Base-by-base conservation (phyloP, 2,113 vertebrate genomes). In the Gymnogyps californianus region DNA sequence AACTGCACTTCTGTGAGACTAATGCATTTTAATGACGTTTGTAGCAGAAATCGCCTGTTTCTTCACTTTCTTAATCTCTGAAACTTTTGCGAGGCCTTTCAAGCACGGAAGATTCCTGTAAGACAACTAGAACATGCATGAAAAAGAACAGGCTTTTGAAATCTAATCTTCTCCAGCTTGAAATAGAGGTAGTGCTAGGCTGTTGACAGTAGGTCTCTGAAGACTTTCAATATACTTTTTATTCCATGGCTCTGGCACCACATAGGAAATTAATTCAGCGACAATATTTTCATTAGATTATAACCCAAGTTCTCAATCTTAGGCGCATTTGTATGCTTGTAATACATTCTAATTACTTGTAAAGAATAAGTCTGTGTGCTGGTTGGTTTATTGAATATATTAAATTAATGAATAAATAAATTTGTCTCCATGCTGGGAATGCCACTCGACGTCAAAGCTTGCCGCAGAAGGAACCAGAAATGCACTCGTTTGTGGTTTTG, bases 241-340 rank as follows among this genome's bases (percentile, higher is more conserved):
- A 98, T 98, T 98, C 98, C 97, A 74, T 96, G 84, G 69, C 96
- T 97, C 97, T 98, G 98, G 98, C 98, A 95, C 95, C 96, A 83
- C 95, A 97, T 98, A 98, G 99, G 98, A 99, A 99, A 99, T 99
- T 98, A 98, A 98, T 94, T 97, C 97, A 98, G 97, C n/a, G 94
- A 98, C 98, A 99, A 99, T 99, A 99, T 99, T 99, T 99, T 98
- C 96, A 90, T 98, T 98, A 98, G 98, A 99, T 99, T 98, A 98
- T 97, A 96, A 87, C 97, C 97, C 97, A 98, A 97, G 97, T 98
- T 96, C 98, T 95, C 98, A 96, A 96, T 98, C 97, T 97, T 98
- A 96, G 98, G 98, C 97, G 96, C 98, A 98, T 98, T 97, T 98
- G 98, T 95, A 97, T 90, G 97, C 96, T 98, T 98, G 98, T 98